These are phyloP conservation scores for Masticophis lateralis DNA, from an alignment of 2,797 vertebrate genomes.

Conservation along the genomic window DNA sequence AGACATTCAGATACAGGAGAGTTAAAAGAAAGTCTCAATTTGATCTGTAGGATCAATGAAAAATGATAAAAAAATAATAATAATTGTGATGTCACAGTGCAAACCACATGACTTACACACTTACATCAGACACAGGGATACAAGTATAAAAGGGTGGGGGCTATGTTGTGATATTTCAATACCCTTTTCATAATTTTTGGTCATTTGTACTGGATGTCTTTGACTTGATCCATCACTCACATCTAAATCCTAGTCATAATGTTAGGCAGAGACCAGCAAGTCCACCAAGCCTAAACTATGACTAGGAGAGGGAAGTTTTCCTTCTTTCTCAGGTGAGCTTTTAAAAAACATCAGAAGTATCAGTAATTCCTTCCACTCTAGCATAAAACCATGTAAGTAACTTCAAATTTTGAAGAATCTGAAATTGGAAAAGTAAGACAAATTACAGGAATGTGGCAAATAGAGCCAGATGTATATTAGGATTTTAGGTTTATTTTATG, in stretches of 20 bases:
- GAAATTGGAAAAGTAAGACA: neutral
- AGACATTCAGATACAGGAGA: neutral
- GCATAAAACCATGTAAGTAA: neutral
- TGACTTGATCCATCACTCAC: neutral
- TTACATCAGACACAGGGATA: neutral
- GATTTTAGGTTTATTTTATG: neutral
- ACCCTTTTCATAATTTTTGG: neutral
- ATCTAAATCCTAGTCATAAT: neutral
- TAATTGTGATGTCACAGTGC: neutral
- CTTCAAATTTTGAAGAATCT: neutral
- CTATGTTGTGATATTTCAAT: neutral
- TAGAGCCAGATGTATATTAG: neutral
- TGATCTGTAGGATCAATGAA: neutral
- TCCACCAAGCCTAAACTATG: neutral
- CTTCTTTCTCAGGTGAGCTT: neutral
- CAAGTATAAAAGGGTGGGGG: neutral
- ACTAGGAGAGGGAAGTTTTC: neutral
- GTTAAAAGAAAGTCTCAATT: neutral
- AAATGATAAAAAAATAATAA: neutral
- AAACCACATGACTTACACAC: neutral
- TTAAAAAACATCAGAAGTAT: neutral
- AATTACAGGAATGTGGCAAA: neutral
- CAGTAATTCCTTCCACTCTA: neutral
- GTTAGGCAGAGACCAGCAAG: neutral
- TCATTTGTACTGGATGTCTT: neutral